phyloP scores from a whole-genome alignment of 2,797 vertebrate genomes.

The Mus caroli region DNA sequence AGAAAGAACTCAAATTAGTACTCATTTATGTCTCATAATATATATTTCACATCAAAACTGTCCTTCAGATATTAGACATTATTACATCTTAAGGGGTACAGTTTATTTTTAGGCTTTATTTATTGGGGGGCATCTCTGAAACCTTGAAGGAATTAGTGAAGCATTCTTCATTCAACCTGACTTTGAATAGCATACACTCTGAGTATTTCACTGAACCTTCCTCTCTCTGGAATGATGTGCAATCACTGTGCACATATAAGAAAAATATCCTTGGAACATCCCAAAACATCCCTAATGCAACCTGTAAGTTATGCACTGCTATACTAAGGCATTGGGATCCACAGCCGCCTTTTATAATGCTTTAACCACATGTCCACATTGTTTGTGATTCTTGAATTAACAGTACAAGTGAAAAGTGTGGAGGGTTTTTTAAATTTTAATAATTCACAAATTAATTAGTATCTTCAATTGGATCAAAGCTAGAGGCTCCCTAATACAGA shows the following conservation, averaged over 20 bases:
- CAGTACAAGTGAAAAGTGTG: no score
- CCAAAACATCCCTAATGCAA: background rate
- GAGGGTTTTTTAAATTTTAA: background rate
- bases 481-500: background rate
- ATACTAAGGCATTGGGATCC: no score
- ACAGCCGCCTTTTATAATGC: background rate
- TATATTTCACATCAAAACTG: background rate
- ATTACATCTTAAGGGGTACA: background rate
- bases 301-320: no score
- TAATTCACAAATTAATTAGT: background rate
- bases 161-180: background rate
- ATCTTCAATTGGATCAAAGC: background rate
- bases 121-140: background rate
- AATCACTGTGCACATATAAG: background rate
- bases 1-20: background rate
- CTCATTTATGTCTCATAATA: background rate
- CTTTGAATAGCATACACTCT: background rate
- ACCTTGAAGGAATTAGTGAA: background rate
- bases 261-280: background rate
- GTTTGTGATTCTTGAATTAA: background rate
- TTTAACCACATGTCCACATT: background rate
- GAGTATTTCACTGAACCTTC: no score
- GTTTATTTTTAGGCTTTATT: background rate
- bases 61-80: background rate
- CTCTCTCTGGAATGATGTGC: no score